These are phyloP conservation scores for Cryptocephalus primarius DNA, from an alignment of 2,888 invertebrate genomes.

Conservation along the genomic window DNA sequence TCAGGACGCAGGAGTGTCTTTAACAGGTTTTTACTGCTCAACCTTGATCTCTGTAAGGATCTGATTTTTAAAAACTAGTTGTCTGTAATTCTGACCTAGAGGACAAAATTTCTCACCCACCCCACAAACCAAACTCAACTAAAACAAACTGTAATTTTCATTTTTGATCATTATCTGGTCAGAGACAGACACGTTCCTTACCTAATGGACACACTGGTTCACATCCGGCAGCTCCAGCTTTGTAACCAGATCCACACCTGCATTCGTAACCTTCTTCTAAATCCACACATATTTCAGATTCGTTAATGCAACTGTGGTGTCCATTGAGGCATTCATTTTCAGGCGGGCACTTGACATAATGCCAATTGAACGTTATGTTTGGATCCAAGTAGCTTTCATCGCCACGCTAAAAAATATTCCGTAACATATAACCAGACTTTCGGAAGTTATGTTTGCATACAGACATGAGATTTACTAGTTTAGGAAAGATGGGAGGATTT, in stretches of 20 bases:
- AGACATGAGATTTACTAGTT: too few relatives aligned
- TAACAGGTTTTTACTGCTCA: too few relatives aligned
- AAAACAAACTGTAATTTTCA: too few relatives aligned
- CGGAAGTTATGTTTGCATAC: background rate
- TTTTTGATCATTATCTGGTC: too few relatives aligned
- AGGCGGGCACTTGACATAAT: constrained; percentile 80
- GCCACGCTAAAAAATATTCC: constrained; percentile 12
- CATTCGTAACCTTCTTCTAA: constrained; percentile 72
- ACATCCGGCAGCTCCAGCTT: constrained; percentile 48
- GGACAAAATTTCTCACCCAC: too few relatives aligned
- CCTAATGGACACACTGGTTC: constrained; percentile 70
- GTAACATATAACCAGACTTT: background rate
- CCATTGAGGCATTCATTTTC: constrained; percentile 89
- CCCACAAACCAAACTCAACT: too few relatives aligned
- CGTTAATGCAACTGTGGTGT: constrained; percentile 80
- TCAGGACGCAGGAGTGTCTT: too few relatives aligned
- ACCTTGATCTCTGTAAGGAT: too few relatives aligned
- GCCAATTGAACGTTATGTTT: constrained; percentile 61
- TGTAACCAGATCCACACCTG: constrained; percentile 67
- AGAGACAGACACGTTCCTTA: constrained; percentile 9
- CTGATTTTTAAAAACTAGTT: background rate
- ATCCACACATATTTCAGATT: constrained; percentile 83
- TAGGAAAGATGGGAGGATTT: background rate
- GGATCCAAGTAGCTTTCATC: constrained; percentile 13
- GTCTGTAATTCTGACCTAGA: background rate